A percentile compares a stretch with the other conserved stretches of the same genome.
phyloP scores from a whole-genome alignment of 2,113 vertebrate species.

The Spea bombifrons region DNA sequence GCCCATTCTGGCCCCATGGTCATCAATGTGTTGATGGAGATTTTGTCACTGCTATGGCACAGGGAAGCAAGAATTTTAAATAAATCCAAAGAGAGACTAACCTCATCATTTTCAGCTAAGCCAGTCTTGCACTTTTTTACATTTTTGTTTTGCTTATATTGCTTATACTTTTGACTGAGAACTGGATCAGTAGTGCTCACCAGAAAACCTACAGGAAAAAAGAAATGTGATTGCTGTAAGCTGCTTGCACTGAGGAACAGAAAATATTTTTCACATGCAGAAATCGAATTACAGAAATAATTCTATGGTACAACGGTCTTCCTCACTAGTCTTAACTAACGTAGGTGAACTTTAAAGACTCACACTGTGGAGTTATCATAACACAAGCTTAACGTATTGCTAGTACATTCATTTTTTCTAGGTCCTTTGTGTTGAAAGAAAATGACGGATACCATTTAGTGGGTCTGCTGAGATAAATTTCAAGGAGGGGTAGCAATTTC shows the following conservation, averaged over 20 bases:
- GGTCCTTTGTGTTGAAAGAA: conserved; percentile 16
- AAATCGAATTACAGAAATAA: not conserved
- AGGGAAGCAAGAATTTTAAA: too few species aligned
- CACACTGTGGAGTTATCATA: not conserved
- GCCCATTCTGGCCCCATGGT: too few species aligned
- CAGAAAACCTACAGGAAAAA: not conserved
- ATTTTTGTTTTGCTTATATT: too few species aligned
- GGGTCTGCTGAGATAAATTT: conserved; percentile 27
- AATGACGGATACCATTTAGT: conserved; percentile 28
- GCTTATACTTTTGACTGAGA: too few species aligned
- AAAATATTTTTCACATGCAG: not conserved
- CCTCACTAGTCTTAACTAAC: not conserved
- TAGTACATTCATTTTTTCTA: not conserved
- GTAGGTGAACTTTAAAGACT: not conserved
- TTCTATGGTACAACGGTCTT: not conserved
- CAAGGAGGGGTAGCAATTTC: conserved; percentile 34
- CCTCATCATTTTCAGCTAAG: too few species aligned
- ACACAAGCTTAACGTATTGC: not conserved
- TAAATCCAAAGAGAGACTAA: too few species aligned
- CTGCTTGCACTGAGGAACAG: not conserved
- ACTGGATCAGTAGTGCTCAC: not conserved
- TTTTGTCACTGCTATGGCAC: too few species aligned
- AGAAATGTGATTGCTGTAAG: not conserved
- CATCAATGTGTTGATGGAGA: too few species aligned
- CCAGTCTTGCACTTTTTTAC: too few species aligned